Evolutionary conservation across 1,140 invertebrate genomes (phyloP), one percentile per base, ranked within the genome.

Genomic region (Hesperophylax magnus): DNA sequence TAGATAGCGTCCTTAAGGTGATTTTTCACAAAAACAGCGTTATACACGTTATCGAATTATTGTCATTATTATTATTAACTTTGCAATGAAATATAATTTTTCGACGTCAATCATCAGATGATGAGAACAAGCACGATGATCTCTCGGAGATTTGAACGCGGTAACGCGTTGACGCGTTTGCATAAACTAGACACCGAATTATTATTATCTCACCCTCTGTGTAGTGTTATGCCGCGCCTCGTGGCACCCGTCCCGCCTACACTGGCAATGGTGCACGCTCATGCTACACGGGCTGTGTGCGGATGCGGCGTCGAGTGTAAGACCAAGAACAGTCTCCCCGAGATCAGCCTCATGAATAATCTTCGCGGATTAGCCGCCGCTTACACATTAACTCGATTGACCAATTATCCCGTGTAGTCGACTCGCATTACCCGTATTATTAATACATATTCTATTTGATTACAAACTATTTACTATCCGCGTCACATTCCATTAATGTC

Each of bases 371-470:
- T 72, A 72, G n/a, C 39, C 47, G 47, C 1, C 69, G 18, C 52
- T 72, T 72, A 53, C 34, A 52, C 69, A 67, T 72, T 53, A 72
- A 53, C 69, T 52, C 34, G 69, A 72, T 72, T 72, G 69, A 72
- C 69, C 69, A 72, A 72, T 72, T 72, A 72, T 72, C 69, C 18
- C 47, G n/a, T 72, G 69, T 52, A 52, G 69, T 20, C n/a, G 18
- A 22, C 39, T 52, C n/a, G 39, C 39, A 14, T 52, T 52, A 72
- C 39, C 69, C 34, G 69, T 52, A 72, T 53, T 53, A 72, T 72
- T 52, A 72, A 52, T 72, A 52, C 24, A 47, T 53, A 67, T 67
- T 67, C 34, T 8, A 67, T 67, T 39, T 67, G 63, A 67, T 72
- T 53, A 24, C 69, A 15, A 72, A 52, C 47, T 18, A 72, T 47